Conservation (phyloP, 2,113 vertebrate genomes). For the Bujurquina vittata region DNA sequence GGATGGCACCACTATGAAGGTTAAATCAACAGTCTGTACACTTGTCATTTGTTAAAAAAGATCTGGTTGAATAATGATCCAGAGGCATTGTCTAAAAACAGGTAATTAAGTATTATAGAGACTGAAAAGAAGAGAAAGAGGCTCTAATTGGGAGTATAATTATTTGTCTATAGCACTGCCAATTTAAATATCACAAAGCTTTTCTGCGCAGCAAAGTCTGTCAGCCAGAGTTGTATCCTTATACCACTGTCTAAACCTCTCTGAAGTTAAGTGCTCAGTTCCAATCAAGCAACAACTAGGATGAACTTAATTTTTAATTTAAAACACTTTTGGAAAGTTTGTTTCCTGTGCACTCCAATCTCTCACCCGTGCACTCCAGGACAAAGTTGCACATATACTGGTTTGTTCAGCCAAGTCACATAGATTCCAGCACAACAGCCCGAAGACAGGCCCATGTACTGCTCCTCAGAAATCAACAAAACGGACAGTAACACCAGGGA, state of each 20-base stretch:
- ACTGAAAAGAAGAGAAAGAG: constrained; percentile 46
- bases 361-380: constrained; percentile 16
- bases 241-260: constrained; percentile 19
- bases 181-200: constrained; percentile 59
- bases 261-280: constrained; percentile 38
- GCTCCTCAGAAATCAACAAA: constrained; percentile 54
- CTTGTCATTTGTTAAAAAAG: constrained; percentile 67
- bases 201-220: constrained; percentile 47
- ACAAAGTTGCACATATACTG: constrained; percentile 26
- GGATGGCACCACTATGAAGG: constrained; percentile 46
- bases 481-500: constrained; percentile 62
- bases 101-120: constrained; percentile 43
- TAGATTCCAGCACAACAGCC: constrained; percentile 9
- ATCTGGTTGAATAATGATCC: constrained; percentile 58
- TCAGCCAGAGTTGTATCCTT: constrained; percentile 59
- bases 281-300: constrained; percentile 35
- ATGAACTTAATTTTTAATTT: constrained; percentile 66
- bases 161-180: constrained; percentile 62
- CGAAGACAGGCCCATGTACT: constrained; percentile 43
- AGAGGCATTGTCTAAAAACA: constrained; percentile 42
- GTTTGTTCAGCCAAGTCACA: constrained; percentile 59
- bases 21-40: constrained; percentile 70
- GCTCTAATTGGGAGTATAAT: constrained; percentile 69
- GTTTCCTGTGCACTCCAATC: neutral
- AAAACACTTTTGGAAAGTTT: constrained; percentile 65